phyloP scores from a whole-genome alignment of 1,140 invertebrate genomes.

The Drosophila nebulosa region DNA sequence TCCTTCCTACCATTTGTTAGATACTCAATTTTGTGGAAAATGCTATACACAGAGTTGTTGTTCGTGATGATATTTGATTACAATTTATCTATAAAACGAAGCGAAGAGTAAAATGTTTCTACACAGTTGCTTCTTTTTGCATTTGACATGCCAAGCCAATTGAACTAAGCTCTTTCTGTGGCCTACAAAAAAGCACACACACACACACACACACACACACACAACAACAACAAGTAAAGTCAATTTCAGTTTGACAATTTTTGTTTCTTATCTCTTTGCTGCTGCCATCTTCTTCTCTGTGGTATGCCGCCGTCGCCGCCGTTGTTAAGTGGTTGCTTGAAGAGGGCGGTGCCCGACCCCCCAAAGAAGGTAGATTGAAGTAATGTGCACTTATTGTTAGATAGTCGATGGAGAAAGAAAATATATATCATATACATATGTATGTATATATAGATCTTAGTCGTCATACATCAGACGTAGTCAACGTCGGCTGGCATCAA shows the following conservation, averaged over 20 bases:
- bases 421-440: neutral
- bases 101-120: conserved; percentile 17
- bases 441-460: neutral
- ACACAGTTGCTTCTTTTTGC: conserved; percentile 39
- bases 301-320: neutral
- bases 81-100: conserved; percentile 59
- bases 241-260: conserved; percentile 52
- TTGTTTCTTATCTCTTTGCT: conserved; percentile 4
- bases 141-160: conserved; percentile 73
- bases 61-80: conserved; percentile 78
- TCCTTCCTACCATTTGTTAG: conserved; percentile 35
- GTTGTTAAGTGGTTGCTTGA: neutral
- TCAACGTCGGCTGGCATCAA: conserved; percentile 58
- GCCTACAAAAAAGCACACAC: conserved; percentile 35
- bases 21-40: conserved; percentile 60
- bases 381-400: neutral
- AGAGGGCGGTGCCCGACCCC: neutral
- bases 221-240: conserved; percentile 40
- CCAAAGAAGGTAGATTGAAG: neutral
- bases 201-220: too few relatives aligned
- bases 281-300: neutral
- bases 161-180: conserved; percentile 45
- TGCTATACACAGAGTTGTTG: conserved; percentile 18
- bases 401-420: neutral
- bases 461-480: neutral